A percentile compares a stretch with the other conserved stretches of the same genome.
These are phyloP conservation scores for Microtus montanus DNA, from an alignment of 2,113 vertebrate species.

Conservation along the genomic window DNA sequence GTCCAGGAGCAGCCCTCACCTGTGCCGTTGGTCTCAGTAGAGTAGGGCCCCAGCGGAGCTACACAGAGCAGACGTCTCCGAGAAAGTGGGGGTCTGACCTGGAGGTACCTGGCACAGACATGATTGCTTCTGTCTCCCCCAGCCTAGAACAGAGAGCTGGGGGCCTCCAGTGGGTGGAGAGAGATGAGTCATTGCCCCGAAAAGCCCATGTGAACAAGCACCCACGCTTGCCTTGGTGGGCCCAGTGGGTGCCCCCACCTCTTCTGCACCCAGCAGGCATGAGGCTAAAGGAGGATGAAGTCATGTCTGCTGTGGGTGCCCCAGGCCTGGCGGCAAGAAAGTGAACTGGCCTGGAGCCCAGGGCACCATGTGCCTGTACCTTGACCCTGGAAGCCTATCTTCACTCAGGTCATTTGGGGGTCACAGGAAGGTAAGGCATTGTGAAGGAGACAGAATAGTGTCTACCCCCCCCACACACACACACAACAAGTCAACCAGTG, in stretches of 20 bases:
- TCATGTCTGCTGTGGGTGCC: conserved; percentile 28
- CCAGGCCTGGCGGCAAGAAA: not conserved
- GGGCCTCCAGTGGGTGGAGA: rapidly evolving
- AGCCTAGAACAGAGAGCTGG: not conserved
- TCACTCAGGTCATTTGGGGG: not conserved
- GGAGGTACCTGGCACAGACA: not conserved
- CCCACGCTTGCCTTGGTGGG: conserved; percentile 25
- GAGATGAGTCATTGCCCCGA: not conserved
- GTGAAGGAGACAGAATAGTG: not conserved
- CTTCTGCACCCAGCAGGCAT: not conserved
- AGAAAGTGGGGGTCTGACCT: not conserved
- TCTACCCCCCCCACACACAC: not conserved
- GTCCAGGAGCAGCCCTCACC: rapidly evolving
- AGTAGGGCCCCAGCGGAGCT: rapidly evolving
- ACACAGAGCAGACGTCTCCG: not conserved
- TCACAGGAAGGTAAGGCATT: rapidly evolving
- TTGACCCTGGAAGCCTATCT: not conserved
- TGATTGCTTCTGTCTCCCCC: no score
- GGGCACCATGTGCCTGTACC: not conserved
- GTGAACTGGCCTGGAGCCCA: not conserved
- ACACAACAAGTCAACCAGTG: not conserved
- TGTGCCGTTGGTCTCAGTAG: rapidly evolving
- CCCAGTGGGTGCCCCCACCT: not conserved
- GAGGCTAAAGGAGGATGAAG: conserved; percentile 43
- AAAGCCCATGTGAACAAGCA: not conserved